Conservation (phyloP, 1,140 invertebrate species). For the Agrypnia vestita region DNA sequence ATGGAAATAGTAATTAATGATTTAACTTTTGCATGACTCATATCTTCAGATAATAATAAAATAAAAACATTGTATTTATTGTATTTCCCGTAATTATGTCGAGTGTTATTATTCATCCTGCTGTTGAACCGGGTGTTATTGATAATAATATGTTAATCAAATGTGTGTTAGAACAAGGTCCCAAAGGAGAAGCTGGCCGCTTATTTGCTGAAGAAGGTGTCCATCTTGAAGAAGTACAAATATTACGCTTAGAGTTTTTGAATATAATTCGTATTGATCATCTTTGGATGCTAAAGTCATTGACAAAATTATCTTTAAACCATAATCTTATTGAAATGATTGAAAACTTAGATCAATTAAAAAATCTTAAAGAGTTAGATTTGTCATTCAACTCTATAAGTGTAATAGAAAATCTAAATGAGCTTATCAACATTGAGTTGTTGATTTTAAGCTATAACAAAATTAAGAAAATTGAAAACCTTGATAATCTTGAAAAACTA, state of each 20-base stretch:
- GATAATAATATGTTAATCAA: slow-evolving; percentile 78
- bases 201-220: slow-evolving; percentile 79
- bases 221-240: slow-evolving; percentile 76
- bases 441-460: slow-evolving; percentile 84
- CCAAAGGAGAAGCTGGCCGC: slow-evolving; percentile 69
- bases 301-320: slow-evolving; percentile 88
- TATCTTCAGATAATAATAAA: neutral
- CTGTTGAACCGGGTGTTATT: slow-evolving; percentile 79
- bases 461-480: slow-evolving; percentile 83
- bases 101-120: slow-evolving; percentile 68
- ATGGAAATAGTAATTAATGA: slow-evolving; percentile 11
- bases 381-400: slow-evolving; percentile 87
- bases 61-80: too few species aligned
- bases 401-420: slow-evolving; percentile 83
- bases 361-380: slow-evolving; percentile 83
- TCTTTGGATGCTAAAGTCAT: slow-evolving; percentile 82
- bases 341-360: slow-evolving; percentile 84
- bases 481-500: slow-evolving; percentile 81
- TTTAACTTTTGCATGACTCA: neutral
- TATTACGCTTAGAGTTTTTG: slow-evolving; percentile 80
- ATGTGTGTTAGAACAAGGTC: slow-evolving; percentile 77
- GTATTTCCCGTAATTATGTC: slow-evolving; percentile 11
- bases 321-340: slow-evolving; percentile 90
- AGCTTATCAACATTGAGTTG: slow-evolving; percentile 83
- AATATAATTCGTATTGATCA: slow-evolving; percentile 95